Conservation (phyloP, 2,113 vertebrate genomes). For the Paradoxurus hermaphroditus region DNA sequence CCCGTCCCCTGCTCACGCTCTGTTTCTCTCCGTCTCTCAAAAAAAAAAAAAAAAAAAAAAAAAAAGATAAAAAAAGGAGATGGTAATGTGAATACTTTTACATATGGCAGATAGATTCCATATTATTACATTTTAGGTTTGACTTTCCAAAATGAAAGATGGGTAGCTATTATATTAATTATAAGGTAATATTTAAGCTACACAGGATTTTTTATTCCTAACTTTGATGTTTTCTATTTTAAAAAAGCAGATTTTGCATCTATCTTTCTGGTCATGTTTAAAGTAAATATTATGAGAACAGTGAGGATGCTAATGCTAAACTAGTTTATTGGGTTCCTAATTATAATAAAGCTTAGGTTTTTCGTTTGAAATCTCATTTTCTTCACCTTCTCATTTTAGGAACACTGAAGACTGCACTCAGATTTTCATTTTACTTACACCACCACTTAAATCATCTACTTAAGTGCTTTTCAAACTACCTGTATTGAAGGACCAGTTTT, state of each 20-base stretch:
- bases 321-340: not conserved
- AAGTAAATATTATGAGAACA: constrained; percentile 22
- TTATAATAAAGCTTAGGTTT: not conserved
- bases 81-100: not conserved
- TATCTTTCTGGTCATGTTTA: not conserved
- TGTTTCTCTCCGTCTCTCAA: too few species aligned
- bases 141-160: constrained; percentile 23
- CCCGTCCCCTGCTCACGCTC: too few species aligned
- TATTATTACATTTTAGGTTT: not conserved
- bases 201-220: not conserved
- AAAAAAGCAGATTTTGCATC: not conserved
- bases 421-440: not conserved
- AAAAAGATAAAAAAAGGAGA: too few species aligned
- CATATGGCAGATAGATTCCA: not conserved
- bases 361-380: not conserved
- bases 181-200: constrained; percentile 30
- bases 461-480: not conserved
- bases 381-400: not conserved
- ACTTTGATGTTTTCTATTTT: not conserved
- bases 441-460: not conserved
- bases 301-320: not conserved
- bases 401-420: not conserved
- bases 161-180: not conserved
- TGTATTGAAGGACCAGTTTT: not conserved
- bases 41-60: not conserved